Base-by-base conservation (phyloP, 2,888 invertebrate genomes). In the Drosophila subquinaria region DNA sequence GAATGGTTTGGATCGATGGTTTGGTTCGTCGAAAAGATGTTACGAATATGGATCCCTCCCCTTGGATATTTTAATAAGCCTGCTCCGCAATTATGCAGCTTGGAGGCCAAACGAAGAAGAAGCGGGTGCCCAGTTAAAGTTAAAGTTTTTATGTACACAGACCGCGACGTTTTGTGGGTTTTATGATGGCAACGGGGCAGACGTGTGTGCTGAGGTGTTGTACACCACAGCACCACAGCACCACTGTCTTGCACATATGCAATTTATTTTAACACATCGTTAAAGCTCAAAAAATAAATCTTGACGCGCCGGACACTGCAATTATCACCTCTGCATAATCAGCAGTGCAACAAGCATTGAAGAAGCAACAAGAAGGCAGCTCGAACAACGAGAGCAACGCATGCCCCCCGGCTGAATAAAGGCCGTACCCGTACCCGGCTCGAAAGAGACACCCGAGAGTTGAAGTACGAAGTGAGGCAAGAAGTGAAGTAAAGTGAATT, bases 251-350 rank as follows among this genome's bases (percentile, higher is more conserved):
- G 53, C 73, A 79, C 76, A 81, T 82, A 83, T 89, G 91, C 90
- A 91, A 91, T 91, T 91, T 88, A 91, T 90, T 91, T 91, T 91
- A 91, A 91, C 91, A 91, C 91, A 90, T 91, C 92, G 91, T 91
- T 91, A 91, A 87, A 78, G 86, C 78, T 73, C 77, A 70, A 76
- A 85, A 90, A 90, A 89, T 90, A 90, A 89, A 91, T 91, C 90
- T 89, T 90, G 88, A 89, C 89, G 86, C 84, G 81, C 74, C 89
- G 90, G 83, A 88, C 87, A 88, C 89, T 83, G 87, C 92, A 91
- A 91, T 91, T 91, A 91, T 91, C 91, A 91, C 91, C 89, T 91
- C 91, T 89, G 88, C 90, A 87, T 87, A 87, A 87, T 87, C 86
- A 89, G 70, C 72, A 64, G 53, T 38, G 63, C 55, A 50, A 63